Conservation (phyloP, 2,113 vertebrate genomes). For the Istiophorus platypterus region DNA sequence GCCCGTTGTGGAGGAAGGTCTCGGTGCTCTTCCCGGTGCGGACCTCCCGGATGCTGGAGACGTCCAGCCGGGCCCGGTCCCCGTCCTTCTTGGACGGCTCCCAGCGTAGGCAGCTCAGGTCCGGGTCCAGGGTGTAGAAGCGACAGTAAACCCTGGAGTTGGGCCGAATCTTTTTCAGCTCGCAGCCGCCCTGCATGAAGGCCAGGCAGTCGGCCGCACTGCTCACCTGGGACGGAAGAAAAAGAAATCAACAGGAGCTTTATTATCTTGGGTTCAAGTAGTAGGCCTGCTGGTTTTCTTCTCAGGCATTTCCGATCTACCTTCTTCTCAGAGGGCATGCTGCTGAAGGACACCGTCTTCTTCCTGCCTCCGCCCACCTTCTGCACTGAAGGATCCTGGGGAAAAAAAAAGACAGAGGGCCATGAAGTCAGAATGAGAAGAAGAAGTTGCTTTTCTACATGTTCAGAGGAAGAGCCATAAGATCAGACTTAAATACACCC, state of each 20-base stretch:
- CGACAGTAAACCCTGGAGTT: slow-evolving; percentile 96
- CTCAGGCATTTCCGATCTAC: slow-evolving; percentile 34
- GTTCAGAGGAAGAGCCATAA: background rate
- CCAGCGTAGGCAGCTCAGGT: slow-evolving; percentile 95
- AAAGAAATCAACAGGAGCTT: background rate
- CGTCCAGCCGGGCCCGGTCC: slow-evolving; percentile 94
- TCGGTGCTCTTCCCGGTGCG: slow-evolving; percentile 97
- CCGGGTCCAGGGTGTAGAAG: slow-evolving; percentile 94
- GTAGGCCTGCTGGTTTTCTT: background rate
- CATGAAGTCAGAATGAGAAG: slow-evolving; percentile 13
- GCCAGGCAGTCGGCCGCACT: slow-evolving; percentile 95
- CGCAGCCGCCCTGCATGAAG: slow-evolving; percentile 98
- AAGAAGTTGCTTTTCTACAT: background rate
- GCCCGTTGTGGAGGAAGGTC: slow-evolving; percentile 95
- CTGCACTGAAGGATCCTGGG: slow-evolving; percentile 93
- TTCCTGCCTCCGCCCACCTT: slow-evolving; percentile 91
- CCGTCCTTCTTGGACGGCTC: slow-evolving; percentile 98
- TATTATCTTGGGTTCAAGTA: background rate
- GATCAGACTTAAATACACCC: background rate
- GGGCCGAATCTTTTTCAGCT: slow-evolving; percentile 96
- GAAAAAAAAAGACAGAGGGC: slow-evolving; percentile 41
- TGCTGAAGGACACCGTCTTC: slow-evolving; percentile 99
- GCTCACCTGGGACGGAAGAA: slow-evolving; percentile 87
- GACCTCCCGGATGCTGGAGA: slow-evolving; percentile 93
- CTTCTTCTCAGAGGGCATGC: slow-evolving; percentile 98